These are phyloP conservation scores for Cyphomyrus discorhynchus DNA, from an alignment of 2,113 vertebrate species.

Conservation along the genomic window DNA sequence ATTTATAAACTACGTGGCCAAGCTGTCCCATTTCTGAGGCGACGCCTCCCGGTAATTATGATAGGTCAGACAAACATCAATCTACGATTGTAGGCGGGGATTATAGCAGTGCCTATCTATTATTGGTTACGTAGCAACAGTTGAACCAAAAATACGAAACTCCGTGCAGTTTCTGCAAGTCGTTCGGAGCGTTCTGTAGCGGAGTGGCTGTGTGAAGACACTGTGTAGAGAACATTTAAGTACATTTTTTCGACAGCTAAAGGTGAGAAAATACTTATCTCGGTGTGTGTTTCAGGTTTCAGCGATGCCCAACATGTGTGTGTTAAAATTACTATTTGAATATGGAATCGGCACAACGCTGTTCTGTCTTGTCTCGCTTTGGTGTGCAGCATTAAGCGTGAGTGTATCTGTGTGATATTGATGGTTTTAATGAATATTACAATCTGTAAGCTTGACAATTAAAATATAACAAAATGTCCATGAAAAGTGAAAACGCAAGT, in stretches of 20 bases:
- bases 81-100: not conserved
- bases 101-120: not conserved
- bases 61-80: constrained; percentile 25
- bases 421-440: not conserved
- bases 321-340: not conserved
- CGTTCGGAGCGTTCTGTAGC: not conserved
- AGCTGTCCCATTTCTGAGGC: constrained; percentile 4
- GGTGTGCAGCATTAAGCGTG: not conserved
- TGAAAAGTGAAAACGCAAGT: not conserved
- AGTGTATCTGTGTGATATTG: not conserved
- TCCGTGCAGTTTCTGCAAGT: not conserved
- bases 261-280: not conserved
- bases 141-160: not conserved
- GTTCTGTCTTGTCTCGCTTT: not conserved
- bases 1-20: constrained; percentile 33
- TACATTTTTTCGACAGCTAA: not conserved
- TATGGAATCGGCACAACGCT: not conserved
- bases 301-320: not conserved
- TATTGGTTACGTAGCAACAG: not conserved
- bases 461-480: not conserved
- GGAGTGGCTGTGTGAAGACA: not conserved
- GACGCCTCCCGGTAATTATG: not conserved
- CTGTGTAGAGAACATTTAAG: not conserved
- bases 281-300: not conserved
- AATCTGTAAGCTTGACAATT: not conserved